Percentiles rank a stretch among this genome's conserved stretches.
These are phyloP conservation scores for Manis crassicaudata DNA, from an alignment of 2,797 vertebrate genomes.

Conservation along the genomic window DNA sequence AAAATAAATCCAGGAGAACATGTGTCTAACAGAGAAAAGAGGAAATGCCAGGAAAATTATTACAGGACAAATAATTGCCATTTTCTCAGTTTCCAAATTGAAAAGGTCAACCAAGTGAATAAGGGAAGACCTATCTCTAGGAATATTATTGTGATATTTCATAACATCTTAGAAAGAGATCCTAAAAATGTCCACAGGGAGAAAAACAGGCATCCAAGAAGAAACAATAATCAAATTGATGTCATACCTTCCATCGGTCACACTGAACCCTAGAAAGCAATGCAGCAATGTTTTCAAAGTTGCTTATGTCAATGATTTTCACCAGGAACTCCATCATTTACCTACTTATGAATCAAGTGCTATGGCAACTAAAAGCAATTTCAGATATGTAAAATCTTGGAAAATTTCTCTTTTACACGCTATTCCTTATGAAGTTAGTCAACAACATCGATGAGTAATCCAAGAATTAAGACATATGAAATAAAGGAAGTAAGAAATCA, in stretches of 20 bases:
- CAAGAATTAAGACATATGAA: not conserved
- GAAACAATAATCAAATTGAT: not conserved
- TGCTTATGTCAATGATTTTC: not conserved
- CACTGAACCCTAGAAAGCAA: not conserved
- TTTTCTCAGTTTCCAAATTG: not conserved
- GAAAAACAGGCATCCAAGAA: not conserved
- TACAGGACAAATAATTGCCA: not conserved
- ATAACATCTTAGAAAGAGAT: not conserved
- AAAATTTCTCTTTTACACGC: not conserved
- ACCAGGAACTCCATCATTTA: not conserved
- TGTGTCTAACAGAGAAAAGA: not conserved
- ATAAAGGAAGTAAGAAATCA: not conserved
- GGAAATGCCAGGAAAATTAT: not conserved
- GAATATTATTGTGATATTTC: not conserved
- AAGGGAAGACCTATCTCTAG: not conserved
- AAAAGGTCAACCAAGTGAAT: not conserved
- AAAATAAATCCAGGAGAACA: not conserved
- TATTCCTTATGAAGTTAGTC: not conserved
- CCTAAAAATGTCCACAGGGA: not conserved
- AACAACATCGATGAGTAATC: not conserved
- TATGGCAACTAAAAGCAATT: not conserved
- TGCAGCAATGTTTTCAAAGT: not conserved
- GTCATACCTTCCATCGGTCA: not conserved
- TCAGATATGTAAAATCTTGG: not conserved
- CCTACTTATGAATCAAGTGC: not conserved